Evolutionary conservation across 2,797 vertebrate genomes (phyloP).

Genomic region (Premnoplex brunnescens): DNA sequence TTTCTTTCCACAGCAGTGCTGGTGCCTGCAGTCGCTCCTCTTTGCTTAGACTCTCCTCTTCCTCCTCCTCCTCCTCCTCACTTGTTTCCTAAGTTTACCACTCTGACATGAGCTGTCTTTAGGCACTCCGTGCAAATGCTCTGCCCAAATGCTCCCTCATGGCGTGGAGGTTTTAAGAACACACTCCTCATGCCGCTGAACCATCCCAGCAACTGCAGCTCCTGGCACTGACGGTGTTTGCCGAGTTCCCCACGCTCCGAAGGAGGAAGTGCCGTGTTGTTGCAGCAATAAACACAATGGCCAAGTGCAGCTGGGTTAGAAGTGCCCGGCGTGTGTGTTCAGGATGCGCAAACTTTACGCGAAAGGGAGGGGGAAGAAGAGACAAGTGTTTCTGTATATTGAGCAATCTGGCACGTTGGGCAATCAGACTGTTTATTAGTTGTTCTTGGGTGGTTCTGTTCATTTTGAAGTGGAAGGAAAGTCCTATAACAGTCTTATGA

Average conservation of each 20-base stretch:
- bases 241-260: not conserved
- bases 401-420: not conserved
- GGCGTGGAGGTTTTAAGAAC: not conserved
- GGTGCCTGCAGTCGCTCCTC: not conserved
- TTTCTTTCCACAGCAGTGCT: not conserved
- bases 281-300: not conserved
- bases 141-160: not conserved
- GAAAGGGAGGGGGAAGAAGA: not conserved
- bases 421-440: not conserved
- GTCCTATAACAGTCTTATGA: not conserved
- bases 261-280: constrained; percentile 1
- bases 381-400: not conserved
- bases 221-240: not conserved
- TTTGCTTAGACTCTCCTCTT: not conserved
- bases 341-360: fast-evolving
- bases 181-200: not conserved
- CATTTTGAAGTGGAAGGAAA: not conserved
- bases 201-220: fast-evolving
- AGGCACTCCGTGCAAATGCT: not conserved
- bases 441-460: not conserved
- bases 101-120: not conserved
- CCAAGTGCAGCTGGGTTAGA: not conserved
- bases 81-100: not conserved
- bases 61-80: not conserved
- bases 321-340: not conserved